Evolutionary conservation across 2,888 invertebrate species (phyloP).

Genomic region (Steinernema hermaphroditum): DNA sequence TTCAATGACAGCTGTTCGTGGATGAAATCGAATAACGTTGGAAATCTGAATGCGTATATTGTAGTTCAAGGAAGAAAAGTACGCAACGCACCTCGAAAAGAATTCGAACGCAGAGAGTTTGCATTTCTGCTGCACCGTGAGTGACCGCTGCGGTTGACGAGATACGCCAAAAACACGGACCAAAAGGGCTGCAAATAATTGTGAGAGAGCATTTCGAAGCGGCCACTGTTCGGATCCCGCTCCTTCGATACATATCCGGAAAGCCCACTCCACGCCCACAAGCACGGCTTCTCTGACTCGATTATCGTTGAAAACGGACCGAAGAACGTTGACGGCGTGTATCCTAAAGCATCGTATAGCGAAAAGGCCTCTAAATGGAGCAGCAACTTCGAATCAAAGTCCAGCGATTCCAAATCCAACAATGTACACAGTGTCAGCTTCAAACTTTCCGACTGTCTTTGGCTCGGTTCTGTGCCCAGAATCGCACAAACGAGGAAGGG

Average conservation of each 20-base stretch:
- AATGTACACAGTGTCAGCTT: conserved; percentile 31
- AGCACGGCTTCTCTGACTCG: conserved; percentile 75
- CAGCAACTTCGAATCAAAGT: conserved; percentile 40
- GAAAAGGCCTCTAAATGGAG: no score
- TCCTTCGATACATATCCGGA: conserved; percentile 35
- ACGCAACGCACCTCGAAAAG: conserved; percentile 47
- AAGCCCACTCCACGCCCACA: conserved; percentile 44
- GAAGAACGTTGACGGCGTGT: conserved; percentile 84
- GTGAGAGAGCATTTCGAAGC: conserved; percentile 54
- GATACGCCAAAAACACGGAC: conserved; percentile 41
- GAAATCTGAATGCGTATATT: conserved; percentile 33
- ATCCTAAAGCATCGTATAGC: no score
- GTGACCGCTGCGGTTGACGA: conserved; percentile 35
- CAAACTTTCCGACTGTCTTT: conserved; percentile 26
- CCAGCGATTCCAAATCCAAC: conserved; percentile 43
- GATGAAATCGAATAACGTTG: conserved; percentile 36
- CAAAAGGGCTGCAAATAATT: conserved; percentile 44
- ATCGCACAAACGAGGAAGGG: conserved; percentile 84
- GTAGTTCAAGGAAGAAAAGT: background rate
- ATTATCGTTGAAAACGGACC: conserved; percentile 79
- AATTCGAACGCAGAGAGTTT: conserved; percentile 52
- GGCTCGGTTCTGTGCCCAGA: conserved; percentile 50
- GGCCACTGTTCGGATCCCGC: conserved; percentile 53
- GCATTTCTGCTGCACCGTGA: conserved; percentile 47
- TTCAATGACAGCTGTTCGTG: conserved; percentile 29